phyloP scores from a whole-genome alignment of 1,140 invertebrate species.

The Daktulosphaira vitifoliae region DNA sequence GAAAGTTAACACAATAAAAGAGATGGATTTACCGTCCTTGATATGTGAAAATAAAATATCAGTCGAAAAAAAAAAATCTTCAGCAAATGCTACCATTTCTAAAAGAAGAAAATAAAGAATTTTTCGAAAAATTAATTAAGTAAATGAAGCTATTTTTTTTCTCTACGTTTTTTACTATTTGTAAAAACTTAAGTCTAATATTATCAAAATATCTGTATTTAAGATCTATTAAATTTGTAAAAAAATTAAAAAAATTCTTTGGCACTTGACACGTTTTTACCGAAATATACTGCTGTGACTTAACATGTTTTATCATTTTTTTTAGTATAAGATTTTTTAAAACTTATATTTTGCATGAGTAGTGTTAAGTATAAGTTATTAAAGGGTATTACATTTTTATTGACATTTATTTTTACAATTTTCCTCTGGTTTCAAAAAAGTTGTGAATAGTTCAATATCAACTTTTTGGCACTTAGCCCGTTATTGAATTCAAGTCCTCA shows the following conservation, averaged over 20 bases:
- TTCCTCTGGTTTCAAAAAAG: no score
- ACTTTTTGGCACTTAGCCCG: neutral
- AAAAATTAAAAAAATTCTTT: neutral
- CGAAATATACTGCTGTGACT: slow-evolving; percentile 6
- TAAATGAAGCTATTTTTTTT: slow-evolving; percentile 17
- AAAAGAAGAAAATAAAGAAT: slow-evolving; percentile 26
- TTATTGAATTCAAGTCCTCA: neutral
- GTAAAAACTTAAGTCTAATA: slow-evolving; percentile 22
- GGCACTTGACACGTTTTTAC: slow-evolving; percentile 7
- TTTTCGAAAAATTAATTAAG: slow-evolving; percentile 14
- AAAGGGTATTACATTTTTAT: slow-evolving; percentile 10
- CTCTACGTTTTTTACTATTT: slow-evolving; percentile 12
- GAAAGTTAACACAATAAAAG: slow-evolving; percentile 16
- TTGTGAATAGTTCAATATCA: neutral
- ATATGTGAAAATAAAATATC: slow-evolving; percentile 11
- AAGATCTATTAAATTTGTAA: neutral
- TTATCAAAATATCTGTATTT: slow-evolving; percentile 16
- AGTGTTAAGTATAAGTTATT: slow-evolving; percentile 16
- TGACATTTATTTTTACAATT: neutral
- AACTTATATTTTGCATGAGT: slow-evolving; percentile 15
- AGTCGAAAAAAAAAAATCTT: slow-evolving; percentile 30
- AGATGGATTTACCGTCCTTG: slow-evolving; percentile 1
- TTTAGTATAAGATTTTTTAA: slow-evolving; percentile 14
- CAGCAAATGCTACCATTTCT: slow-evolving; percentile 30
- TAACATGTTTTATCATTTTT: slow-evolving; percentile 6